Percentiles rank a stretch among this genome's conserved stretches.
Evolutionary conservation across 2,888 invertebrate species (phyloP).

Genomic region (Corythucha ciliata): DNA sequence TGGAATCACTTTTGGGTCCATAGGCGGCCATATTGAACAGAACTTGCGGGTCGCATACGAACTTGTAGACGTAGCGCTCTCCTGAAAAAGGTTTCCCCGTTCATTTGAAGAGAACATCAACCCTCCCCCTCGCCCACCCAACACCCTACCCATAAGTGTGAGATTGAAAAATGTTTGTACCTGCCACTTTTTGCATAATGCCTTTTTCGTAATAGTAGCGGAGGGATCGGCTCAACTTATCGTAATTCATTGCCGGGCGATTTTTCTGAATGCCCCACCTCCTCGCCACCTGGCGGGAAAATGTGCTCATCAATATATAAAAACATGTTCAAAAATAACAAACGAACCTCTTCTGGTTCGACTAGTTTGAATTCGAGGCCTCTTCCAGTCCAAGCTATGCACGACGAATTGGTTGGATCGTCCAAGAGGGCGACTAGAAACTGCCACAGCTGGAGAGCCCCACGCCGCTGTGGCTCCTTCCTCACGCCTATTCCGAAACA

Average conservation of each 20-base stretch:
- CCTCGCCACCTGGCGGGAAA: conserved; percentile 86
- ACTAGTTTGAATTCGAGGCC: conserved; percentile 93
- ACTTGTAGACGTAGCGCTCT: conserved; percentile 92
- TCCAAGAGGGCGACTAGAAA: conserved; percentile 76
- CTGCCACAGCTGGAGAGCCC: conserved; percentile 89
- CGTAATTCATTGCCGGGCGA: conserved; percentile 95
- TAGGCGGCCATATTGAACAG: conserved; percentile 58
- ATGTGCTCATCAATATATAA: no score
- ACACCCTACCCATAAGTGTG: no score
- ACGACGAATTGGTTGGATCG: conserved; percentile 61
- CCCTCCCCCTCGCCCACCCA: neutral
- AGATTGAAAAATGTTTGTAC: no score
- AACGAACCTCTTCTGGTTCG: conserved; percentile 78
- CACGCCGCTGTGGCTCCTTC: conserved; percentile 51
- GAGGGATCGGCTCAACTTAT: conserved; percentile 84
- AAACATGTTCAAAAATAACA: neutral
- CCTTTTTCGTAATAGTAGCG: conserved; percentile 97
- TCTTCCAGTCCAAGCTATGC: conserved; percentile 90
- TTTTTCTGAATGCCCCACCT: conserved; percentile 96
- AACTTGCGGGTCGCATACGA: conserved; percentile 90
- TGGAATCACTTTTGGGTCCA: conserved; percentile 9
- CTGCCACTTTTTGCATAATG: conserved; percentile 97
- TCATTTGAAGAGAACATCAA: neutral
- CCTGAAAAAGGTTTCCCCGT: conserved; percentile 57
- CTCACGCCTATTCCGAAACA: conserved; percentile 5